A percentile compares a stretch with the other conserved stretches of the same genome.
Evolutionary conservation across 1,140 invertebrate species (phyloP).

Genomic region (Odontomachus brunneus): DNA sequence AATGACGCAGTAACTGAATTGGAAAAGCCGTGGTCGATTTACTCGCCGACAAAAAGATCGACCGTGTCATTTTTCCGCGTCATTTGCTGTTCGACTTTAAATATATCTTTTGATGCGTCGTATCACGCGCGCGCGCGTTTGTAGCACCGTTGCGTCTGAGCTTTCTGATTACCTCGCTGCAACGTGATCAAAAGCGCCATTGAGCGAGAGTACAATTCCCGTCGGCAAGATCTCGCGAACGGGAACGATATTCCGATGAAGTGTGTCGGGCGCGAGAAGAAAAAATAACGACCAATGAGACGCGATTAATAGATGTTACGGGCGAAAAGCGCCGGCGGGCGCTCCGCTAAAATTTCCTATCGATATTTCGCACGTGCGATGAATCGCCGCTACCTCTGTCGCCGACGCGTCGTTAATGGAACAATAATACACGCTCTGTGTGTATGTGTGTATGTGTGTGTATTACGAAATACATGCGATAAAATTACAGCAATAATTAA

Average conservation of each 20-base stretch:
- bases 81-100: too few species aligned
- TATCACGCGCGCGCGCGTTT: too few species aligned
- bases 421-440: conserved; percentile 64
- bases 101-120: too few species aligned
- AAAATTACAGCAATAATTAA: conserved; percentile 71
- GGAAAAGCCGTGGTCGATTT: too few species aligned
- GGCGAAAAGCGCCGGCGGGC: not conserved
- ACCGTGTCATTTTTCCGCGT: too few species aligned
- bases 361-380: conserved; percentile 51
- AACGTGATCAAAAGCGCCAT: not conserved
- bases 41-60: too few species aligned
- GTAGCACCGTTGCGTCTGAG: not conserved
- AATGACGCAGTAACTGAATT: not conserved
- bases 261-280: not conserved
- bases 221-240: not conserved
- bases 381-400: conserved; percentile 47
- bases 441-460: not conserved
- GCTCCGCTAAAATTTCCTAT: conserved; percentile 53
- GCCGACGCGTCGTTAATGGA: conserved; percentile 66
- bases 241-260: not conserved
- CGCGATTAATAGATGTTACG: conserved; percentile 40
- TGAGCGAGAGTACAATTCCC: not conserved
- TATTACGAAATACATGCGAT: conserved; percentile 55
- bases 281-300: conserved; percentile 27
- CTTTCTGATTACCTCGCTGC: conserved; percentile 5